phyloP scores from a whole-genome alignment of 2,888 invertebrate genomes.

The Heliconius cydno region DNA sequence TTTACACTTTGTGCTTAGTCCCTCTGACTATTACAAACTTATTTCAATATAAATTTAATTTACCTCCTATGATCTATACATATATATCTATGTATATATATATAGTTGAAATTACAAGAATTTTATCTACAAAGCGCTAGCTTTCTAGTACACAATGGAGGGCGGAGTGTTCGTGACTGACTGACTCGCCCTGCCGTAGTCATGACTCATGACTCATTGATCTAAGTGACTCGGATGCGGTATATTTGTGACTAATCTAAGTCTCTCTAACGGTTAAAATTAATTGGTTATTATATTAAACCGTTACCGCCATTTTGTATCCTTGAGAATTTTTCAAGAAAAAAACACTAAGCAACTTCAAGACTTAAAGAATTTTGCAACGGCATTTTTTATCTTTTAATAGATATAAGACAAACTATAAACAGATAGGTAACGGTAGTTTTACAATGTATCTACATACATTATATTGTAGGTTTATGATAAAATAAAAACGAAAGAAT shows the following conservation, averaged over 20 bases:
- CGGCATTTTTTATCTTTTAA: conserved; percentile 8
- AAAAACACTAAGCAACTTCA: conserved; percentile 1
- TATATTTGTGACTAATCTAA: conserved; percentile 43
- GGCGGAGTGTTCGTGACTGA: conserved; percentile 53
- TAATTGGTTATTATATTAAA: conserved; percentile 31
- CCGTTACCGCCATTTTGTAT: conserved; percentile 22
- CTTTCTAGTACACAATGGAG: conserved; percentile 53
- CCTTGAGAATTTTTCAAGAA: conserved; percentile 28
- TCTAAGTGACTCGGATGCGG: conserved; percentile 33
- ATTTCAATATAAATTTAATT: not conserved
- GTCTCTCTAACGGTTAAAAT: conserved; percentile 32
- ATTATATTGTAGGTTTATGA: not conserved
- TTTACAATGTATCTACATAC: conserved; percentile 7
- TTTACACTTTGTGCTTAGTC: too few species aligned
- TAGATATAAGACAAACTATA: conserved; percentile 9
- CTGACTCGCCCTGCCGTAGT: conserved; percentile 46
- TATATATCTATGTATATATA: not conserved
- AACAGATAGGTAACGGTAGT: conserved; percentile 9
- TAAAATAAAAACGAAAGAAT: not conserved
- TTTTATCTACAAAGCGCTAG: conserved; percentile 35
- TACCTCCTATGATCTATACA: not conserved
- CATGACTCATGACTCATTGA: conserved; percentile 46
- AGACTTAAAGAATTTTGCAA: conserved; percentile 6
- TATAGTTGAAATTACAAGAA: not conserved
- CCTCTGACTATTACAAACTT: too few species aligned